A percentile compares a stretch with the other conserved stretches of the same genome.
These are phyloP conservation scores for Enoplosus armatus DNA, from an alignment of 2,797 vertebrate species.

Conservation along the genomic window DNA sequence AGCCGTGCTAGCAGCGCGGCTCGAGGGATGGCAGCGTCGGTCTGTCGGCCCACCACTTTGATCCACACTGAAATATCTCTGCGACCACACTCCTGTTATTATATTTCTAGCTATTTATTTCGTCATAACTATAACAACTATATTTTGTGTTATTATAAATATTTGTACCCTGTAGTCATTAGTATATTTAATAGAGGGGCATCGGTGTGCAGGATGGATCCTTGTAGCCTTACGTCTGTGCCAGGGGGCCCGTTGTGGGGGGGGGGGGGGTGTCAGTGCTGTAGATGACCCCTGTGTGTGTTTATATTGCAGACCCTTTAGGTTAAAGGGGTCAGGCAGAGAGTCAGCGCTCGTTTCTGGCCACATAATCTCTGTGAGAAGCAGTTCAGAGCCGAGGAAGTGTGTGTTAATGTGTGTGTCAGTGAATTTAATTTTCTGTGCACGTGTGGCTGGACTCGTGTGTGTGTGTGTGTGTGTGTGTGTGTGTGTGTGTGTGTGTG, in stretches of 20 bases:
- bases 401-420: not conserved
- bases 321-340: constrained; percentile 2
- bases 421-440: not conserved
- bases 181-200: too few species aligned
- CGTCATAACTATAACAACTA: too few species aligned
- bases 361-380: constrained; percentile 73
- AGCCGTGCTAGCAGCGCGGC: too few species aligned
- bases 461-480: not conserved
- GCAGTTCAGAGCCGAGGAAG: constrained; percentile 19
- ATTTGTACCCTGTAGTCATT: too few species aligned
- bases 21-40: too few species aligned
- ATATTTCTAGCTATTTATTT: too few species aligned
- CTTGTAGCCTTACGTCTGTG: not conserved
- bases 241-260: not conserved
- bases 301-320: not conserved
- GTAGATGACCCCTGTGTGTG: not conserved
- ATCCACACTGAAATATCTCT: too few species aligned
- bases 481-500: constrained; percentile 39
- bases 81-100: too few species aligned
- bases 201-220: too few species aligned
- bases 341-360: constrained; percentile 42
- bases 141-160: too few species aligned
- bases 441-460: not conserved
- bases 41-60: too few species aligned
- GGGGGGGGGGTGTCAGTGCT: not conserved